Base-by-base conservation (phyloP, 1,140 invertebrate species). In the Delia radicum region DNA sequence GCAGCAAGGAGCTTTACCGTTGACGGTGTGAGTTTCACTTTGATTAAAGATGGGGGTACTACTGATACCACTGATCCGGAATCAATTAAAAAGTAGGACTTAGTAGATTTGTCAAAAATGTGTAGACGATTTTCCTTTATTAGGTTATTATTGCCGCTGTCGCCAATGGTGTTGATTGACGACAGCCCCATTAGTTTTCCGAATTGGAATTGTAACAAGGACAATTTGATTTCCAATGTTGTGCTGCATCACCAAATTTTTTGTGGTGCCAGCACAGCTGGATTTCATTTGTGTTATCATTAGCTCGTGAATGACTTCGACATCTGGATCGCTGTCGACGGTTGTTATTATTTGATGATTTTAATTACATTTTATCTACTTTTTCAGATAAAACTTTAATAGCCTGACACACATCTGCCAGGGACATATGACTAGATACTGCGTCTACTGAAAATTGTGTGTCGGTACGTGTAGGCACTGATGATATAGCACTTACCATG, bases 11-110 rank as follows among this genome's bases (percentile, higher is more conserved):
- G 48, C n/a, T 26, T 12, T n/a, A 74, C 24, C 10, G 48, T 48
- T 10, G 28, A 29, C 2, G 42, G 28, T 7, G 8, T 21, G 8
- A 33, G 28, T 31, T 74, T 74, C n/a, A 13, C 15, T 18, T 61
- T 24, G 15, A 65, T 7, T 10, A 74, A 0, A 0, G 55, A 61
- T 28, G 28, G 73, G 13, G 73, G 73, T 26, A 74, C 21, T 0
- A 74, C 48, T 31, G 73, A 74, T 4, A 74, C 48, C 29, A 61
- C 71, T 26, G 71, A 73, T 26, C 33, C 37, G 0, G 33, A 46
- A 21, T 73, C 71, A 26, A 73, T 42, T 24, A 73, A 37, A 65
- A 65, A 29, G 3, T 28, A 13, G 5, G 26, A 28, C 13, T 65
- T 65, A 4, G 62, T 65, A 28, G 62, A 65, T 10, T 28, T 65